A percentile compares a stretch with the other conserved stretches of the same genome.
Evolutionary conservation across 2,888 invertebrate genomes (phyloP).

Genomic region (Ectobius pallidus): DNA sequence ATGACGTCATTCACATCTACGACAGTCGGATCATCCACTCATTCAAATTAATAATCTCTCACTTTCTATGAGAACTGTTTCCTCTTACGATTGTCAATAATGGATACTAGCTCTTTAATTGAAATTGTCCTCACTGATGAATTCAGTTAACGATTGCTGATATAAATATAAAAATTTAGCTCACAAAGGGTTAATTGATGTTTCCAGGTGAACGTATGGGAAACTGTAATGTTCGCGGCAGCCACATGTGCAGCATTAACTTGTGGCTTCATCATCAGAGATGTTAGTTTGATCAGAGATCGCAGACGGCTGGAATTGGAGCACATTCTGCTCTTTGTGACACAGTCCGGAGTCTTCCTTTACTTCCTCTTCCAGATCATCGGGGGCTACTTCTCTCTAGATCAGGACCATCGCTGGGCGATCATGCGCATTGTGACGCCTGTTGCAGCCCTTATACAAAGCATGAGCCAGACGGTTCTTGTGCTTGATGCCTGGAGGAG

Average conservation of each 20-base stretch:
- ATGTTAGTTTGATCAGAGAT: constrained; percentile 33
- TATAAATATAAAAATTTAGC: too few species aligned
- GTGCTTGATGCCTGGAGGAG: constrained; percentile 67
- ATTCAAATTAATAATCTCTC: too few species aligned
- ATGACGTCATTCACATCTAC: too few species aligned
- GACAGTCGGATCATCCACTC: too few species aligned
- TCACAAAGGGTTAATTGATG: too few species aligned
- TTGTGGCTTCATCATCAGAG: constrained; percentile 45
- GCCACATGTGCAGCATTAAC: constrained; percentile 55
- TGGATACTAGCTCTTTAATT: too few species aligned
- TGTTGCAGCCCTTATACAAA: constrained; percentile 49
- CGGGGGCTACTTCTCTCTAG: constrained; percentile 44
- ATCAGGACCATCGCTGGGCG: constrained; percentile 34
- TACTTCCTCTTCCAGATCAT: constrained; percentile 55
- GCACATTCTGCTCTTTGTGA: constrained; percentile 58
- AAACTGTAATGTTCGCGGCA: constrained; percentile 43
- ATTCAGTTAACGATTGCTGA: too few species aligned
- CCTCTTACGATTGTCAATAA: too few species aligned
- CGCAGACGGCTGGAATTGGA: constrained; percentile 55
- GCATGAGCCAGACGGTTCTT: constrained; percentile 52
- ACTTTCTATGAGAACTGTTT: too few species aligned
- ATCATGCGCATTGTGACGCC: constrained; percentile 27
- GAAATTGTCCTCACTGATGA: too few species aligned
- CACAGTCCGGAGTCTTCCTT: constrained; percentile 59
- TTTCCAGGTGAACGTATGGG: constrained; percentile 29